Percentiles rank a stretch among this genome's conserved stretches.
Evolutionary conservation across 2,888 invertebrate species (phyloP).

Genomic region (Xiphydria camelus): DNA sequence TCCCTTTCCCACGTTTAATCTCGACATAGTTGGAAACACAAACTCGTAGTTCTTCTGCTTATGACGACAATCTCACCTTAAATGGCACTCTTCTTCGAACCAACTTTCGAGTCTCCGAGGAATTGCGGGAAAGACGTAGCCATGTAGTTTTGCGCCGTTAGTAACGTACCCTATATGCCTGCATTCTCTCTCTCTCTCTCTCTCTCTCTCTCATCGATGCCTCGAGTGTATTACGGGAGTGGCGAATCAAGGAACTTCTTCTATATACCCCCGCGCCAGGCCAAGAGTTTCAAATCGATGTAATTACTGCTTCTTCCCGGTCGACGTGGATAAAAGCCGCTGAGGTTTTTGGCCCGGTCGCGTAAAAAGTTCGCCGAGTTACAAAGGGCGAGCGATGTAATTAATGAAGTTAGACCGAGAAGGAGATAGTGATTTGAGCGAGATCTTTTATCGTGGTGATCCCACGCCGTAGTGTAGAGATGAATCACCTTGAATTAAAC

Average conservation of each 20-base stretch:
- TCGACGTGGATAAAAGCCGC: conserved; percentile 21
- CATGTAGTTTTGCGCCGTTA: too few species aligned
- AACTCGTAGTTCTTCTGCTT: too few species aligned
- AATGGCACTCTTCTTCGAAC: too few species aligned
- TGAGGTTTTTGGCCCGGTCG: conserved; percentile 15
- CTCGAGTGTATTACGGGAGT: conserved; percentile 7
- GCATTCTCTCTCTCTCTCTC: background rate
- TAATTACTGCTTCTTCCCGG: conserved; percentile 31
- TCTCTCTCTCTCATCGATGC: background rate
- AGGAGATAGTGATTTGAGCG: conserved; percentile 27
- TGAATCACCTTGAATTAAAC: conserved; percentile 25
- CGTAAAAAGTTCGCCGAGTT: conserved; percentile 24
- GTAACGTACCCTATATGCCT: too few species aligned
- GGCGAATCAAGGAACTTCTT: conserved; percentile 13
- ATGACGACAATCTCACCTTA: too few species aligned
- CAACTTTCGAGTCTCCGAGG: too few species aligned
- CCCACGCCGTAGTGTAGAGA: conserved; percentile 23
- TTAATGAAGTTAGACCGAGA: conserved; percentile 30
- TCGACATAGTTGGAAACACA: too few species aligned
- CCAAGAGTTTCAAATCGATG: conserved; percentile 31
- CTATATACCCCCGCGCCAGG: too few species aligned
- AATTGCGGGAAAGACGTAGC: too few species aligned
- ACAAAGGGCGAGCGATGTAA: conserved; percentile 26
- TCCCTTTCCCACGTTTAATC: too few species aligned
- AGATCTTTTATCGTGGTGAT: conserved; percentile 28